Percentiles rank a stretch among this genome's conserved stretches.
These are phyloP conservation scores for Lucilia cuprina DNA, from an alignment of 1,140 invertebrate species.

Conservation along the genomic window DNA sequence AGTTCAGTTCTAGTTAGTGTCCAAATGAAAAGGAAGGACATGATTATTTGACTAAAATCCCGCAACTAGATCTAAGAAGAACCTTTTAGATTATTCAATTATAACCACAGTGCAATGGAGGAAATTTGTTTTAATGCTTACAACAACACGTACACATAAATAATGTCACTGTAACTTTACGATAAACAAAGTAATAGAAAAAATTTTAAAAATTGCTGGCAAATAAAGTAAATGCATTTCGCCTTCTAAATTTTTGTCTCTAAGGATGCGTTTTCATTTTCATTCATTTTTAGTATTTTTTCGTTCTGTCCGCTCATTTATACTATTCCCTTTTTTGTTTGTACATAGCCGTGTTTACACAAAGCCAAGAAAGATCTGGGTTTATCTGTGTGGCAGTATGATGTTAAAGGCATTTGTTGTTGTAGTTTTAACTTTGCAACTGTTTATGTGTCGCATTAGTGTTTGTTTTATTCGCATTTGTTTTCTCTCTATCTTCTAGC, in stretches of 20 bases:
- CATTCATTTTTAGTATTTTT: background rate
- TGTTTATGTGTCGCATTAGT: constrained; percentile 6
- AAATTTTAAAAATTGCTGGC: background rate
- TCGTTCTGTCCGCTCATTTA: too few relatives aligned
- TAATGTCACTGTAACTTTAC: background rate
- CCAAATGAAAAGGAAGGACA: too few relatives aligned
- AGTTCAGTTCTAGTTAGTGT: too few relatives aligned
- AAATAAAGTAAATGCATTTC: constrained; percentile 5
- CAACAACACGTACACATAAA: background rate
- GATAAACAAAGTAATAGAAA: background rate
- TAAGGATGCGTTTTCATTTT: background rate
- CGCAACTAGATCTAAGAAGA: too few relatives aligned
- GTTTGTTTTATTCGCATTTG: background rate
- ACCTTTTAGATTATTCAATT: too few relatives aligned
- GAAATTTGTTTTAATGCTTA: constrained; percentile 6
- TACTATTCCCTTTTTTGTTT: background rate
- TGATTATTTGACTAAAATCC: too few relatives aligned
- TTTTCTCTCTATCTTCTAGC: background rate
- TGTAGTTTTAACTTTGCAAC: background rate
- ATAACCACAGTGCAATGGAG: background rate
- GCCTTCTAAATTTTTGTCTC: background rate
- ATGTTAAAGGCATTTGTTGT: background rate
- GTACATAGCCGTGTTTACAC: background rate
- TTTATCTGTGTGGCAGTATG: background rate
- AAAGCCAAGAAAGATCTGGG: background rate